These are phyloP conservation scores for Pitangus sulphuratus DNA, from an alignment of 2,797 vertebrate genomes.

Conservation along the genomic window DNA sequence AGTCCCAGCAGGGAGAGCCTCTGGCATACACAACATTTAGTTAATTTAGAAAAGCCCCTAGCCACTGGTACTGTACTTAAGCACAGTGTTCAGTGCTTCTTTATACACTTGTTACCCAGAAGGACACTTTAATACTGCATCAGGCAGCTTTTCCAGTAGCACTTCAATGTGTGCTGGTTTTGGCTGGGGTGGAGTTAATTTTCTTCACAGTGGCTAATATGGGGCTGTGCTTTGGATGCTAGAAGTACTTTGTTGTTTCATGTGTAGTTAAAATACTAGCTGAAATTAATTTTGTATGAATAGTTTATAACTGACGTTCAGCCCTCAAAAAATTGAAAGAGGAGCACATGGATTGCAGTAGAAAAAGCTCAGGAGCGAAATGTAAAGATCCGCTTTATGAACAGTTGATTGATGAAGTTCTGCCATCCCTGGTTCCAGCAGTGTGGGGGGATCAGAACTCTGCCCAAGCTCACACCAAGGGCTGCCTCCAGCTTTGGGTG, in stretches of 20 bases:
- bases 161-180: not conserved
- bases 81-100: not conserved
- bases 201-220: not conserved
- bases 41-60: not conserved
- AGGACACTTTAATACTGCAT: not conserved
- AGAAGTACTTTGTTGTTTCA: not conserved
- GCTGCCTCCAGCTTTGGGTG: not conserved
- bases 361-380: not conserved
- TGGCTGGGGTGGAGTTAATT: not conserved
- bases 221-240: not conserved
- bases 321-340: fast-evolving
- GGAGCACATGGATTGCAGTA: not conserved
- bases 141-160: not conserved
- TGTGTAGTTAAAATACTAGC: not conserved
- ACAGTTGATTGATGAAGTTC: not conserved
- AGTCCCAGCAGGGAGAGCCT: not conserved
- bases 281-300: not conserved
- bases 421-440: not conserved
- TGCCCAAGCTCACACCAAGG: not conserved
- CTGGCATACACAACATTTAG: not conserved
- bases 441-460: not conserved
- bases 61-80: not conserved
- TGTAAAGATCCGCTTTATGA: not conserved
- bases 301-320: not conserved
- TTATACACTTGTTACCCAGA: not conserved